phyloP scores from a whole-genome alignment of 2,113 vertebrate species.

The Dascyllus trimaculatus region DNA sequence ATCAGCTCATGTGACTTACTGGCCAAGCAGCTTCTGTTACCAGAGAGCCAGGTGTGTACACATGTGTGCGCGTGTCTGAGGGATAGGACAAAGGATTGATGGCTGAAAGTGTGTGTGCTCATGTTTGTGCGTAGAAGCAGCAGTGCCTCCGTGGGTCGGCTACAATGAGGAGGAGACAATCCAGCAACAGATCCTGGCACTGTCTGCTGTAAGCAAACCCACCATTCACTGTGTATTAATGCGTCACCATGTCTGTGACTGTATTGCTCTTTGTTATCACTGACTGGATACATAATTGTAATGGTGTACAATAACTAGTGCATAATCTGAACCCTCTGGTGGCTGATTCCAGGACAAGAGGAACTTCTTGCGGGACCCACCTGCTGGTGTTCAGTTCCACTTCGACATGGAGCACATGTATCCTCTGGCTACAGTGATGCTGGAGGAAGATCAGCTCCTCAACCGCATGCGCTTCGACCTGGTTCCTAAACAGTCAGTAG shows the following conservation, averaged over 20 bases:
- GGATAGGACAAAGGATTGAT: not conserved
- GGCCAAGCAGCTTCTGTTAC: no score
- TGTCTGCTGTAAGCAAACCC: slow-evolving; percentile 92
- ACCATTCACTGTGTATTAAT: rapidly evolving
- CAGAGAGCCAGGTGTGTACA: no score
- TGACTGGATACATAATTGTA: no score
- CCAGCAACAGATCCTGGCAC: slow-evolving; percentile 96
- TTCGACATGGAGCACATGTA: slow-evolving; percentile 82
- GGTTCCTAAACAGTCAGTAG: slow-evolving; percentile 78
- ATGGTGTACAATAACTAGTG: not conserved
- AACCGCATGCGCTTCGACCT: slow-evolving; percentile 82
- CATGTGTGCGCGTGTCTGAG: no score
- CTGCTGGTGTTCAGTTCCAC: slow-evolving; percentile 79
- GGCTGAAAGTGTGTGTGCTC: slow-evolving; percentile 10
- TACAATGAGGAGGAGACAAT: slow-evolving; percentile 98
- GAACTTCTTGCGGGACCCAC: slow-evolving; percentile 80
- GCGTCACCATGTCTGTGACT: not conserved
- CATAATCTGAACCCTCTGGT: not conserved
- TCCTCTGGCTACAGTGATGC: slow-evolving; percentile 78
- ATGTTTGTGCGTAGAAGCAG: slow-evolving; percentile 85
- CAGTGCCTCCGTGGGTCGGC: slow-evolving; percentile 96
- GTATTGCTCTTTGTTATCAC: not conserved
- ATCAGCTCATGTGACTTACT: no score
- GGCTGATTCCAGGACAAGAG: slow-evolving; percentile 71
- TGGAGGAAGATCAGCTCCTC: slow-evolving; percentile 80